phyloP scores from a whole-genome alignment of 1,140 invertebrate genomes.

The Hylyphantes graminicola region DNA sequence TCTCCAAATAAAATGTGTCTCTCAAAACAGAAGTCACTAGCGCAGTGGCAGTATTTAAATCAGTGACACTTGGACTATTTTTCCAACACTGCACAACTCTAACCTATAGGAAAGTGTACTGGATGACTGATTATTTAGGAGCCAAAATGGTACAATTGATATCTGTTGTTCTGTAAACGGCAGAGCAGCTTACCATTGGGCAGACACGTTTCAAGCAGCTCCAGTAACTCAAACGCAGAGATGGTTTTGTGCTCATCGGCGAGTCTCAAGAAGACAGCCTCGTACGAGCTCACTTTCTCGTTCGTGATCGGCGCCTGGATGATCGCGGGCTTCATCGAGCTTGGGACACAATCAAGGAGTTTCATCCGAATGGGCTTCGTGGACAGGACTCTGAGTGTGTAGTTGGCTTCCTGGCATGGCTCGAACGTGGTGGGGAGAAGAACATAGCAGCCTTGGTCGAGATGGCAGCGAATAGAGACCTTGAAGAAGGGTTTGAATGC shows the following conservation, averaged over 20 bases:
- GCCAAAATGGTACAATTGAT: too few relatives aligned
- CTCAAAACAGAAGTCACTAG: too few relatives aligned
- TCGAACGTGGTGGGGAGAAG: constrained; percentile 92
- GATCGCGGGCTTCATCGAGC: constrained; percentile 78
- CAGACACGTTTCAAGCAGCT: constrained; percentile 88
- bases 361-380: constrained; percentile 85
- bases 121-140: too few relatives aligned
- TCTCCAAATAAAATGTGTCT: too few relatives aligned
- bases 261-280: constrained; percentile 88
- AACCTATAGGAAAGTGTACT: too few relatives aligned
- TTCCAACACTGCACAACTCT: too few relatives aligned
- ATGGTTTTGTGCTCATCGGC: constrained; percentile 86
- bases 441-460: constrained; percentile 86
- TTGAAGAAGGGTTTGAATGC: not conserved
- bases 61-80: too few relatives aligned
- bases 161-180: too few relatives aligned
- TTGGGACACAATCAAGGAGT: constrained; percentile 80
- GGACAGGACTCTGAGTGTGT: constrained; percentile 84
- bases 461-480: constrained; percentile 74
- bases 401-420: constrained; percentile 87
- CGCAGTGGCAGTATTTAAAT: too few relatives aligned
- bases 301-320: constrained; percentile 66
- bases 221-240: constrained; percentile 91
- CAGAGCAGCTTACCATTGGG: constrained; percentile 78
- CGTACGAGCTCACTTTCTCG: constrained; percentile 73